These are phyloP conservation scores for Tipula unca DNA, from an alignment of 2,888 invertebrate genomes.

Conservation along the genomic window DNA sequence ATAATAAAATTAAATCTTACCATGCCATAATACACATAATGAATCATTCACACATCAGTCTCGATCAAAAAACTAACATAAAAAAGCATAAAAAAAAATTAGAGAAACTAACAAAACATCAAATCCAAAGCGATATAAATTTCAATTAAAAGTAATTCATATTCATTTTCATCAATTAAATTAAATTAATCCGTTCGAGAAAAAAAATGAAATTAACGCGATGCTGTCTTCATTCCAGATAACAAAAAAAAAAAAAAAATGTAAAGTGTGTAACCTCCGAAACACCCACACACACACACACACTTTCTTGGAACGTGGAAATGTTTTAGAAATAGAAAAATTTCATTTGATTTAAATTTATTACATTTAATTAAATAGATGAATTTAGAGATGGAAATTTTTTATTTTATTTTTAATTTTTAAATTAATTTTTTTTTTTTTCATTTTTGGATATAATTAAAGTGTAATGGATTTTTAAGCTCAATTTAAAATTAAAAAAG, in stretches of 20 bases:
- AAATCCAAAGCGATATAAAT: neutral
- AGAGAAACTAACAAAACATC: neutral
- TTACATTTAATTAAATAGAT: neutral
- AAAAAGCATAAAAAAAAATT: neutral
- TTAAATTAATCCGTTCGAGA: constrained; percentile 3
- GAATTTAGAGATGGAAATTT: neutral
- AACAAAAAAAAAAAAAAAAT: neutral
- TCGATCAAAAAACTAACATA: neutral
- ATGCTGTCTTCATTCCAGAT: neutral
- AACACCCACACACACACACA: neutral
- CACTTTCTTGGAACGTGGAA: neutral
- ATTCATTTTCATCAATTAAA: neutral
- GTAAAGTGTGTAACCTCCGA: neutral
- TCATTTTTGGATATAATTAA: neutral
- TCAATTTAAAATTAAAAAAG: neutral
- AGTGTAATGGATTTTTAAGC: neutral
- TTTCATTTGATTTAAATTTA: neutral
- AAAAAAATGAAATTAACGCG: neutral
- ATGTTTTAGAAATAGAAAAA: neutral
- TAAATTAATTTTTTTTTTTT: neutral
- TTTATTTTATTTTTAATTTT: neutral
- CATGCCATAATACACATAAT: neutral
- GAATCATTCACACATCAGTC: neutral
- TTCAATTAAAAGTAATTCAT: neutral
- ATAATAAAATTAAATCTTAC: neutral